Conservation (phyloP, 2,797 vertebrate genomes). For the Myotis findleyi region DNA sequence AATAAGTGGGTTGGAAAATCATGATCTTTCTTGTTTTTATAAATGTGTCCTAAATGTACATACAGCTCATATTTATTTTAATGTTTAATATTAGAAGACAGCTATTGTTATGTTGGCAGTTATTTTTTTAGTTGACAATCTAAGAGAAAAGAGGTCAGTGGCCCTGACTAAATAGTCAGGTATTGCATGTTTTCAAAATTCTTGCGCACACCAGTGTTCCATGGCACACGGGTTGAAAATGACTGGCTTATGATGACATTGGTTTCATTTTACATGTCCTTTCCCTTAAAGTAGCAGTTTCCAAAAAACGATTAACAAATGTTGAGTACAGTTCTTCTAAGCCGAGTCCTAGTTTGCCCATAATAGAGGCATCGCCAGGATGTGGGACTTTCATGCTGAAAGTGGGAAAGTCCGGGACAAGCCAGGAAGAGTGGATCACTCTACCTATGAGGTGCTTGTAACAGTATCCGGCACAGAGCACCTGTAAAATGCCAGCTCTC, state of each 20-base stretch:
- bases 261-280: not conserved
- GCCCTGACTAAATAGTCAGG: not conserved
- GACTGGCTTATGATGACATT: not conserved
- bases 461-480: not conserved
- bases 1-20: not conserved
- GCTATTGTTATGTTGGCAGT: not conserved
- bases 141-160: not conserved
- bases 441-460: not conserved
- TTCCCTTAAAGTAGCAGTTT: not conserved
- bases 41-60: not conserved
- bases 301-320: not conserved
- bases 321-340: not conserved
- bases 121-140: not conserved
- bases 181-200: not conserved
- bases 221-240: not conserved
- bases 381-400: not conserved
- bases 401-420: not conserved
- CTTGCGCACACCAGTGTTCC: not conserved
- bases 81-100: not conserved
- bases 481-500: not conserved
- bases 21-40: not conserved
- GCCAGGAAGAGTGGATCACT: not conserved
- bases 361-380: not conserved
- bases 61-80: not conserved
- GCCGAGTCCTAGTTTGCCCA: not conserved